phyloP scores from a whole-genome alignment of 2,888 invertebrate genomes.

The Xylota segnis region DNA sequence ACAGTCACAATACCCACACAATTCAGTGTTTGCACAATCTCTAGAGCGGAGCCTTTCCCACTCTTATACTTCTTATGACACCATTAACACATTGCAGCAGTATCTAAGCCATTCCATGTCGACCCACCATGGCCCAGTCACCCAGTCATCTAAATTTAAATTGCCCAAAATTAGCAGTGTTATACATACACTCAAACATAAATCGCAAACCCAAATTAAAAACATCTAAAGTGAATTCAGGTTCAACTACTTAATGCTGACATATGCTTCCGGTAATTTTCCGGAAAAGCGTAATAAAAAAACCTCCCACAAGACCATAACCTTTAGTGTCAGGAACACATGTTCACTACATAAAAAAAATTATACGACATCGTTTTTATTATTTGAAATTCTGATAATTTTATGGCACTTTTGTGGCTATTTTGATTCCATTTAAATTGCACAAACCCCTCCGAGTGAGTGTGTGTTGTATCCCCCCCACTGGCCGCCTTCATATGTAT shows the following conservation, averaged over 20 bases:
- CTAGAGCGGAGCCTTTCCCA: too few species aligned
- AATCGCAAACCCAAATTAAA: not conserved
- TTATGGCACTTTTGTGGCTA: slow-evolving; percentile 69
- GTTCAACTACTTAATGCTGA: slow-evolving; percentile 33
- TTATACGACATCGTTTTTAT: slow-evolving; percentile 59
- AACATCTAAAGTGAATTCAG: slow-evolving; percentile 13
- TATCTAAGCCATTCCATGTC: too few species aligned
- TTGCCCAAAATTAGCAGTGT: not conserved
- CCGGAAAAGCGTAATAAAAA: slow-evolving; percentile 62
- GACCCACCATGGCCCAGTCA: too few species aligned
- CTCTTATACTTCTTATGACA: too few species aligned
- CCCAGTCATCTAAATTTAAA: not conserved
- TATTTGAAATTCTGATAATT: slow-evolving; percentile 66
- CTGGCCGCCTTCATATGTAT: not conserved
- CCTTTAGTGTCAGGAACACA: slow-evolving; percentile 58
- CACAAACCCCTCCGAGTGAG: slow-evolving; percentile 21
- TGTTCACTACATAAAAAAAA: slow-evolving; percentile 63
- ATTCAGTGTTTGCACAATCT: too few species aligned
- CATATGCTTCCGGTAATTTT: slow-evolving; percentile 61
- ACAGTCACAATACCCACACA: too few species aligned
- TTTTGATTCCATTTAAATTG: slow-evolving; percentile 65
- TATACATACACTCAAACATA: too few species aligned
- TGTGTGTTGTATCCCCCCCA: not conserved
- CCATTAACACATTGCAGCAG: too few species aligned
- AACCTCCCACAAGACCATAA: slow-evolving; percentile 56